Base-by-base conservation (phyloP, 2,888 invertebrate genomes). In the Pterostichus niger region DNA sequence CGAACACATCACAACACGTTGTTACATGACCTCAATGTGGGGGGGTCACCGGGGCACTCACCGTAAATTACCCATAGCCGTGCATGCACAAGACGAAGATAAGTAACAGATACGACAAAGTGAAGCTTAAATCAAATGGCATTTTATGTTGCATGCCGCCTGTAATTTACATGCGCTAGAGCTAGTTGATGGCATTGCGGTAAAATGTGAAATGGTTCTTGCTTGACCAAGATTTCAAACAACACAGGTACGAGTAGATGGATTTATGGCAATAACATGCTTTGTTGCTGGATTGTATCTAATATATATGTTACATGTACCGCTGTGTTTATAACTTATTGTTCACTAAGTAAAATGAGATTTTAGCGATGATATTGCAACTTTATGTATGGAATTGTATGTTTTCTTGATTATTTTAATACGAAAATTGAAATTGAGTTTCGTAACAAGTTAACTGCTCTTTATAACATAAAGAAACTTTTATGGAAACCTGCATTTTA, bases 101-200 rank as follows among this genome's bases (percentile, higher is more conserved):
- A 54, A 54, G 54, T 54, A 15, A 54, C 15, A 54, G 59, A 59
- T 59, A 59, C 59, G 59, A 59, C 59, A 59, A 59, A 59, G 59
- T 59, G 59, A 59, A 59, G 59, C 31, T 59, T 59, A 59, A 59
- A 59, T 59, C 59, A 59, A 59, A 59, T 59, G 59, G 59, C 54
- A 54, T 59, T 59, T 59, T 59, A 59, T 59, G 59, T 59, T 59
- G 59, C 59, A 31, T 59, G 59, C 24, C 24, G 11, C 31, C 10
- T 11, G 59, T 31, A 24, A 59, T 59, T 59, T 54, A 54, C 54
- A 54, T 54, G 54, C 15, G 54, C 40, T 40, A 9, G 40, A 40
- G 9, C 40, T 40, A 6, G 3, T 54, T 54, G 54, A 54, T 54
- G 54, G 15, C 54, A 40, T 40, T 40, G 40, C 40, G 40, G 40